Conservation (phyloP, 2,797 vertebrate genomes). For the Eulemur mongoz region DNA sequence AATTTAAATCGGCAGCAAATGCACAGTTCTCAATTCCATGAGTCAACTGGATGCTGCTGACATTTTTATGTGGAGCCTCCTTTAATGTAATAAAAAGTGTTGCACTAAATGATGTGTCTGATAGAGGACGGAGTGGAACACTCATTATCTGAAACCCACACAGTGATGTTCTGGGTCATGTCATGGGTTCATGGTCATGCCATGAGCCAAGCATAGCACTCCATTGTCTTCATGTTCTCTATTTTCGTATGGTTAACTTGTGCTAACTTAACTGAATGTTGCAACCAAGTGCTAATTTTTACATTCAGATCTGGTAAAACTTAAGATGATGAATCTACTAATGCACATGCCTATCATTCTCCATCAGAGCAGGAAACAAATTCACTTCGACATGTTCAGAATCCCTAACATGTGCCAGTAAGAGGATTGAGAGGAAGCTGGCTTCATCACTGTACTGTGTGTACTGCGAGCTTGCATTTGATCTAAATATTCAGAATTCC, state of each 20-base stretch:
- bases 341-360: neutral
- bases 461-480: rapidly evolving
- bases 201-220: neutral
- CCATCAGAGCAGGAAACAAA: neutral
- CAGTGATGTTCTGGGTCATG: neutral
- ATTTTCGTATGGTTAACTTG: neutral
- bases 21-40: constrained; percentile 42
- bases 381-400: neutral
- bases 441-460: rapidly evolving
- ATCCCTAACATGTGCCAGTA: neutral
- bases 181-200: neutral
- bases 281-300: neutral
- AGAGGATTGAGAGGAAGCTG: neutral
- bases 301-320: neutral
- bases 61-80: constrained; percentile 22
- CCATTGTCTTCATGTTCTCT: neutral
- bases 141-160: neutral
- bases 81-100: constrained; percentile 11
- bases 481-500: neutral
- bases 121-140: neutral
- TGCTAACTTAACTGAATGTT: neutral
- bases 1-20: constrained; percentile 77
- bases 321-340: neutral
- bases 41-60: constrained; percentile 51
- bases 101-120: neutral